Percentiles rank a stretch among this genome's conserved stretches.
Evolutionary conservation across 2,113 vertebrate genomes (phyloP).

Genomic region (Scartelaos histophorus): DNA sequence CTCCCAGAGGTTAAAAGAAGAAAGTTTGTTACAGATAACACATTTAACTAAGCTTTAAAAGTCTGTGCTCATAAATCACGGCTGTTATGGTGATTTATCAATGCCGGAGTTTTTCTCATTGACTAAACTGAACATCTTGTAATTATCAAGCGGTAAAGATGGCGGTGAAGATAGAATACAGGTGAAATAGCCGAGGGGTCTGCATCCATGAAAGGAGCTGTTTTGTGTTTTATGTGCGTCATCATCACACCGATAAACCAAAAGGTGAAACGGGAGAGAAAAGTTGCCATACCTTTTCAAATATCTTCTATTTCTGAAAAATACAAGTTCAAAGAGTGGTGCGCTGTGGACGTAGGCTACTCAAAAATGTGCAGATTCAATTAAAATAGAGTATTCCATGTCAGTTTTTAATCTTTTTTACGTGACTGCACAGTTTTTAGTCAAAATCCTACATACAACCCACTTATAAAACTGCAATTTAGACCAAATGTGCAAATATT

Average conservation of each 20-base stretch:
- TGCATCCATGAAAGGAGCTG: conserved; percentile 24
- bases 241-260: conserved; percentile 39
- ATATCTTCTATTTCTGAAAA: conserved; percentile 13
- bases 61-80: conserved; percentile 25
- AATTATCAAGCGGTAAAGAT: conserved; percentile 36
- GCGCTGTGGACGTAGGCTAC: too few relatives aligned
- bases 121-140: conserved; percentile 7
- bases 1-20: conserved; percentile 14
- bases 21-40: conserved; percentile 25
- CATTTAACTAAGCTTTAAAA: background rate
- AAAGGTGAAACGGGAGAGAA: conserved; percentile 32
- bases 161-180: conserved; percentile 27
- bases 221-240: conserved; percentile 31
- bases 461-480: too few relatives aligned
- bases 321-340: background rate
- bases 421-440: too few relatives aligned
- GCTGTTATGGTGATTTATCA: conserved; percentile 29
- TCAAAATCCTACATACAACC: too few relatives aligned
- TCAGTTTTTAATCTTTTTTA: too few relatives aligned
- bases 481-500: too few relatives aligned
- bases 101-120: conserved; percentile 11
- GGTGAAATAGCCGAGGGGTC: conserved; percentile 24
- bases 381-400: too few relatives aligned
- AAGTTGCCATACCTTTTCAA: conserved; percentile 32
- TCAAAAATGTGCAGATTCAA: too few relatives aligned